A percentile compares a stretch with the other conserved stretches of the same genome.
Evolutionary conservation across 1,140 invertebrate species (phyloP).

Genomic region (Zophobas atratus): DNA sequence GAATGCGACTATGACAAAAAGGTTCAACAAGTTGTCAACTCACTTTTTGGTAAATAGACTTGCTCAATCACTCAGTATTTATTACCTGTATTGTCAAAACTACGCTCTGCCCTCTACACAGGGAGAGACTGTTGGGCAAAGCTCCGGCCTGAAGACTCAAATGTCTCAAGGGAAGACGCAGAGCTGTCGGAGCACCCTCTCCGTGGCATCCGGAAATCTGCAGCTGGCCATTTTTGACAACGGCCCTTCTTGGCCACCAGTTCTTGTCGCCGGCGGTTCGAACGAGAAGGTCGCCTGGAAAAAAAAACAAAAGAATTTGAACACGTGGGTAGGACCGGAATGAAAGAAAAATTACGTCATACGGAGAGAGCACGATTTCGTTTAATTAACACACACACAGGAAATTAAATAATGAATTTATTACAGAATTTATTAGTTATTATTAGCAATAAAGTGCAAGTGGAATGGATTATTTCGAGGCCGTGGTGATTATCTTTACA

Average conservation of each 20-base stretch:
- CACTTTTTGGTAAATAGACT: background rate
- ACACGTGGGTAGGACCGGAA: conserved; percentile 1
- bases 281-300: conserved; percentile 64
- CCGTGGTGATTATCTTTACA: background rate
- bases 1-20: too few relatives aligned
- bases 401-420: conserved; percentile 28
- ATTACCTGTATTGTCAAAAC: conserved; percentile 64
- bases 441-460: background rate
- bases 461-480: background rate
- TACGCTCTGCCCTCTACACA: conserved; percentile 60
- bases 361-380: conserved; percentile 10
- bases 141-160: conserved; percentile 64
- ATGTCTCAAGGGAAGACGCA: conserved; percentile 62
- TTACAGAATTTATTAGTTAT: conserved; percentile 3
- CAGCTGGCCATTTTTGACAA: conserved; percentile 62
- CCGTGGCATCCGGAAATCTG: conserved; percentile 54
- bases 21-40: background rate
- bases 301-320: conserved; percentile 43
- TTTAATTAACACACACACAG: conserved; percentile 31
- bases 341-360: conserved; percentile 8
- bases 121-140: conserved; percentile 61
- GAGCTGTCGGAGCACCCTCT: conserved; percentile 49
- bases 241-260: conserved; percentile 62
- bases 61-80: conserved; percentile 2
- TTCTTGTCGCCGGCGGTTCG: conserved; percentile 60